Evolutionary conservation across 2,888 invertebrate genomes (phyloP).

Genomic region (Folsomia manolachei): DNA sequence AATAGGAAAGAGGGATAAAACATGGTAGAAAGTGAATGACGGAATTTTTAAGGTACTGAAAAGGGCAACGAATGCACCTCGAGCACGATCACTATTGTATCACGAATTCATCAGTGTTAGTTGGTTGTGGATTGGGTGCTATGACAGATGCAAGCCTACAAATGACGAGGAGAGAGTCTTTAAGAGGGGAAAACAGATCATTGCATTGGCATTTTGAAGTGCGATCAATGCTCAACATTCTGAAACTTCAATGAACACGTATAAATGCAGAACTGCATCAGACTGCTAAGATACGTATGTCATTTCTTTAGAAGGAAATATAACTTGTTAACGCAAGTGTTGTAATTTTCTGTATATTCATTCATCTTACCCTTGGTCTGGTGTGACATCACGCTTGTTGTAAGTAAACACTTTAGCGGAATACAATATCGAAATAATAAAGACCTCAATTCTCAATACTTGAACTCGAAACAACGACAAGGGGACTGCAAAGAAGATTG

Average conservation of each 20-base stretch:
- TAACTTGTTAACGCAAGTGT: not conserved
- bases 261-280: no score
- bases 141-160: not conserved
- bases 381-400: not conserved
- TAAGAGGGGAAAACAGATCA: slow-evolving; percentile 16
- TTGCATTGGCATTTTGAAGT: slow-evolving; percentile 11
- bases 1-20: not conserved
- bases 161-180: not conserved
- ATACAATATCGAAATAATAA: not conserved
- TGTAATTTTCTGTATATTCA: not conserved
- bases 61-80: slow-evolving; percentile 6
- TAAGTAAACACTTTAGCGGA: not conserved
- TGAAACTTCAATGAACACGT: not conserved
- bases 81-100: slow-evolving; percentile 6
- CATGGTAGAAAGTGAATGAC: not conserved
- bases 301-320: not conserved
- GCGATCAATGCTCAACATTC: not conserved
- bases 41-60: not conserved
- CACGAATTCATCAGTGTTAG: no score
- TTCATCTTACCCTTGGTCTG: not conserved
- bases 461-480: not conserved
- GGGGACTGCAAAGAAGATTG: not conserved
- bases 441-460: slow-evolving; percentile 3
- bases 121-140: not conserved
- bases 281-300: not conserved